These are phyloP conservation scores for Hedychridium roseum DNA, from an alignment of 2,888 invertebrate species.

Conservation along the genomic window DNA sequence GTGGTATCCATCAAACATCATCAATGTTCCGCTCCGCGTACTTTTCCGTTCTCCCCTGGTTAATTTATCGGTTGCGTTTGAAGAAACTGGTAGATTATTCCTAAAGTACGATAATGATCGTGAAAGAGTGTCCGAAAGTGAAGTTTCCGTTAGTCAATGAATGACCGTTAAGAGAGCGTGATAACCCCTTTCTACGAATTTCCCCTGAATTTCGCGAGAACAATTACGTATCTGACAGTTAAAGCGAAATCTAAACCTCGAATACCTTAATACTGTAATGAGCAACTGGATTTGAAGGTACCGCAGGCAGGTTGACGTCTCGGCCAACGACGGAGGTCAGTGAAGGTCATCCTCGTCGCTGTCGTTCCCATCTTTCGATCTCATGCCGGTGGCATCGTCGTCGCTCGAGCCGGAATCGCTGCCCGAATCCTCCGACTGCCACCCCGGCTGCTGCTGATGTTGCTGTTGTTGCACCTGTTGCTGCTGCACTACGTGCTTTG, in stretches of 20 bases:
- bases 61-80: too few relatives aligned
- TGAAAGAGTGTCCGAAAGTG: constrained; percentile 13
- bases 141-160: too few relatives aligned
- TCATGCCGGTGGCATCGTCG: constrained; percentile 54
- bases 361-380: constrained; percentile 58
- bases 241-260: constrained; percentile 63
- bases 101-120: too few relatives aligned
- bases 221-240: constrained; percentile 63
- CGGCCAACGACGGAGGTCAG: constrained; percentile 59
- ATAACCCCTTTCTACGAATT: constrained; percentile 53
- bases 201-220: constrained; percentile 56
- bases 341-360: constrained; percentile 60
- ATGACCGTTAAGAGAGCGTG: constrained; percentile 47
- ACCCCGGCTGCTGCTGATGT: constrained; percentile 44
- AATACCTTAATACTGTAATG: constrained; percentile 64
- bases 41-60: too few relatives aligned
- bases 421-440: constrained; percentile 60
- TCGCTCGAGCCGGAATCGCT: constrained; percentile 61
- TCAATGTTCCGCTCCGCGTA: too few relatives aligned
- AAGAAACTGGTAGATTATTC: too few relatives aligned
- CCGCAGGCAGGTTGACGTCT: constrained; percentile 53
- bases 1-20: too few relatives aligned
- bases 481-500: constrained; percentile 63
- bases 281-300: constrained; percentile 62
- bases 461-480: constrained; percentile 44